Evolutionary conservation across 2,113 vertebrate genomes (phyloP), one percentile per base, ranked within the genome.

Genomic region (Callopanchax toddi): DNA sequence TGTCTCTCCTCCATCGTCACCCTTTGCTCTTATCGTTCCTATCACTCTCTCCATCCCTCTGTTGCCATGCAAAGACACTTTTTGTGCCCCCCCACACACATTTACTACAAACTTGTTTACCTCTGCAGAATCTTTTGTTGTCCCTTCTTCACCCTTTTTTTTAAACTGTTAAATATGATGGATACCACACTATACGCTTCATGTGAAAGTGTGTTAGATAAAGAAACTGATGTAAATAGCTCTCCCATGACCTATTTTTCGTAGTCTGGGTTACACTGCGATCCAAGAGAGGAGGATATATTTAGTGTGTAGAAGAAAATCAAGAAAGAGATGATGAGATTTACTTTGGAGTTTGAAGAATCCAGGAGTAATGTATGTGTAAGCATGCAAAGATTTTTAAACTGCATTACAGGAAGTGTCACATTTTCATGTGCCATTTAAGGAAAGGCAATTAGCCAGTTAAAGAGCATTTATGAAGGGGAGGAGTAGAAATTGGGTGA

Each of bases 1-100:
- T 92, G 89, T 92, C 92, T 89, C 91, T 94, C 87, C 91, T 94
- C 81, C 69, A 81, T 84, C 72, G 51, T 82, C 84, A 88, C 69
- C 78, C 81, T 81, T 53, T 72, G 74, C 85, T 78, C 57, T 67
- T 76, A 79, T 84, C 57, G 11, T 48, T 84, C 29, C 73, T 66
- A 77, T 71, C 75, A 74, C 67, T 80, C 70, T 71, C 66, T 73
- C 71, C 83, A 69, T 82, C 57, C 82, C 65, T 61, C 56, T 89
- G 85, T 88, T 11, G 55, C 64, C 32, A 44, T 77, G 20, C 82
- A 49, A 67, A 62, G 44, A 65, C 64, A 69, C 68, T 60, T 53
- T 36, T 39, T 17, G 17, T 26, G 54, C 44, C n/a, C 34, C 21
- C 22, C 43, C 29, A 11, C 36, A 9, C 12, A 37, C 48, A 61